Conservation (phyloP, 2,113 vertebrate genomes). For the Pachycephala philippinensis region DNA sequence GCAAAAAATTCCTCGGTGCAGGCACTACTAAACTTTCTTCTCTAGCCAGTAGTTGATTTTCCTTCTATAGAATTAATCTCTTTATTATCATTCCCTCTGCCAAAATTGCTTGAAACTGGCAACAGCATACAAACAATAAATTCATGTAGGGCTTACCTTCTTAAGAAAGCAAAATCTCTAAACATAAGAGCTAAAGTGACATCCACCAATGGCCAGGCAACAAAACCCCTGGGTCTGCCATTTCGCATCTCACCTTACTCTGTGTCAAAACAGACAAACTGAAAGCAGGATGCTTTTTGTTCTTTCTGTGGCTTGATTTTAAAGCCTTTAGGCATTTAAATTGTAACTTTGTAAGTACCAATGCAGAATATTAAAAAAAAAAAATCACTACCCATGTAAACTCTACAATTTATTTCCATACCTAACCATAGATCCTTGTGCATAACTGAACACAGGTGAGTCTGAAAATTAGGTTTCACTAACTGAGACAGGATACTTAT, state of each 20-base stretch:
- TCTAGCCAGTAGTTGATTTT: neutral
- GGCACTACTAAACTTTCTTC: neutral
- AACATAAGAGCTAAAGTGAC: neutral
- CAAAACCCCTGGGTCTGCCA: neutral
- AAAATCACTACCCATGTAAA: neutral
- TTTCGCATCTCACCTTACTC: neutral
- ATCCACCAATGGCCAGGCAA: neutral
- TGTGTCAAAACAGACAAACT: neutral
- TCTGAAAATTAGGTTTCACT: neutral
- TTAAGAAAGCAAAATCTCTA: neutral
- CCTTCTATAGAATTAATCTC: neutral
- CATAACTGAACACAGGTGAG: neutral
- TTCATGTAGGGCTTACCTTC: neutral
- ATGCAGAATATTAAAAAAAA: neutral
- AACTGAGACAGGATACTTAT: neutral
- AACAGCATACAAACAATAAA: neutral
- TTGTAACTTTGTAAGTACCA: neutral
- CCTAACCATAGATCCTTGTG: neutral
- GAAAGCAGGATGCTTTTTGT: neutral
- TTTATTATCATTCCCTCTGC: neutral
- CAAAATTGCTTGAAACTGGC: neutral
- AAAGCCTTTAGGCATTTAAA: neutral
- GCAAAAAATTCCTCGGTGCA: neutral
- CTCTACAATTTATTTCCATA: neutral
- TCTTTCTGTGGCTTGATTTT: neutral